These are phyloP conservation scores for Nibea coibor DNA, from an alignment of 2,113 vertebrate species.

Conservation along the genomic window DNA sequence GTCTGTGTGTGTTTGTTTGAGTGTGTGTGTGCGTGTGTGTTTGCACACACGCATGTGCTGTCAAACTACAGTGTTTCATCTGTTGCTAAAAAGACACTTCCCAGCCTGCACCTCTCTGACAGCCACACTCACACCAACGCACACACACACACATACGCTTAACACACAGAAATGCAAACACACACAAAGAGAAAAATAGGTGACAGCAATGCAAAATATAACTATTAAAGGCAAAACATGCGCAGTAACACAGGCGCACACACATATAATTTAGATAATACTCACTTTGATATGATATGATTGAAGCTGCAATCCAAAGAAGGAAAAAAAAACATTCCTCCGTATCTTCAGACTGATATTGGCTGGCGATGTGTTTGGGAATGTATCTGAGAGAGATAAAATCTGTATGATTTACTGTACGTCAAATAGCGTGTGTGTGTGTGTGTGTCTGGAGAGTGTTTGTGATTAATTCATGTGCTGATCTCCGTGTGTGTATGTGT, in stretches of 20 bases:
- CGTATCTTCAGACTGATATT: background rate
- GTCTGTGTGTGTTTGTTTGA: conserved; percentile 32
- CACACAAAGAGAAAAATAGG: conserved; percentile 32
- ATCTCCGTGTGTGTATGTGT: conserved; percentile 38
- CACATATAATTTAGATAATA: conserved; percentile 49
- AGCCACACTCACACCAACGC: conserved; percentile 47
- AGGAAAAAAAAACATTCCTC: background rate
- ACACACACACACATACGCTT: conserved; percentile 36
- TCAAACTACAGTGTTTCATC: conserved; percentile 79
- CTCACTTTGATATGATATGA: conserved; percentile 48
- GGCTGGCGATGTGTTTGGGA: conserved; percentile 34
- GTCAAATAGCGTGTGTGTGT: conserved; percentile 25
- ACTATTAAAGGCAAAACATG: conserved; percentile 53
- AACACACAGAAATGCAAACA: conserved; percentile 15
- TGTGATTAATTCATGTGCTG: conserved; percentile 57
- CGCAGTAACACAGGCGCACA: conserved; percentile 20
- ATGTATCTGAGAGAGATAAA: conserved; percentile 41
- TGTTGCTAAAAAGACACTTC: conserved; percentile 74
- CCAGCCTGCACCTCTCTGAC: conserved; percentile 70
- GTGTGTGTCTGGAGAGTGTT: conserved; percentile 14
- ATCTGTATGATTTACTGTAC: conserved; percentile 52
- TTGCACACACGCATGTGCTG: conserved; percentile 39
- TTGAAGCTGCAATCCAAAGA: conserved; percentile 35
- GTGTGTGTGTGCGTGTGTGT: conserved; percentile 23
- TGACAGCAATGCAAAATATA: conserved; percentile 58